phyloP scores from a whole-genome alignment of 2,113 vertebrate species.

The Elanus axillaris region DNA sequence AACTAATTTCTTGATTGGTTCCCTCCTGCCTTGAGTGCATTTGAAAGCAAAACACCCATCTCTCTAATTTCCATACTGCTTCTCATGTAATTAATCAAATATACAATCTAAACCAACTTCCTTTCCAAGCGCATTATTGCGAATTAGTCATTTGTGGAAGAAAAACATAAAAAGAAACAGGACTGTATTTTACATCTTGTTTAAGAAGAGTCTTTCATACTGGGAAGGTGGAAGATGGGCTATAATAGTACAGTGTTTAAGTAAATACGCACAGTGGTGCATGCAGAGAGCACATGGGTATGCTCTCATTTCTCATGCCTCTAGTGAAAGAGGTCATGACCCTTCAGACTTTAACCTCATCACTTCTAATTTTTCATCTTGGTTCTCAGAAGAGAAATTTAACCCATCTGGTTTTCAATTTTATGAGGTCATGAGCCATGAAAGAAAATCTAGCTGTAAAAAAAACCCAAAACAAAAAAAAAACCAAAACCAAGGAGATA shows the following conservation, averaged over 20 bases:
- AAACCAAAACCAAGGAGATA: neutral
- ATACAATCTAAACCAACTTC: neutral
- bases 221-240: neutral
- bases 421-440: neutral
- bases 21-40: neutral
- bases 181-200: neutral
- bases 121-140: neutral
- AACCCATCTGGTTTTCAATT: conserved; percentile 35
- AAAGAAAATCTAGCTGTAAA: conserved; percentile 4
- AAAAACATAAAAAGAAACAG: neutral
- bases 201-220: neutral
- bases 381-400: neutral
- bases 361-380: conserved; percentile 18
- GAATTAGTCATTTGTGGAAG: neutral
- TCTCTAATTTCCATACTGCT: conserved; percentile 18
- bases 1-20: conserved; percentile 18
- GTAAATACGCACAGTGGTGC: neutral
- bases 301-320: neutral
- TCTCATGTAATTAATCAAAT: conserved; percentile 44
- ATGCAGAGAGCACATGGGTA: neutral
- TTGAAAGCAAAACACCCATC: conserved; percentile 6
- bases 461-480: neutral
- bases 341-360: conserved; percentile 1
- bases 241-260: neutral
- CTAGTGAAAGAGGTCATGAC: conserved; percentile 18